A percentile compares a stretch with the other conserved stretches of the same genome.
Evolutionary conservation across 1,140 invertebrate species (phyloP).

Genomic region (Idris sp.): DNA sequence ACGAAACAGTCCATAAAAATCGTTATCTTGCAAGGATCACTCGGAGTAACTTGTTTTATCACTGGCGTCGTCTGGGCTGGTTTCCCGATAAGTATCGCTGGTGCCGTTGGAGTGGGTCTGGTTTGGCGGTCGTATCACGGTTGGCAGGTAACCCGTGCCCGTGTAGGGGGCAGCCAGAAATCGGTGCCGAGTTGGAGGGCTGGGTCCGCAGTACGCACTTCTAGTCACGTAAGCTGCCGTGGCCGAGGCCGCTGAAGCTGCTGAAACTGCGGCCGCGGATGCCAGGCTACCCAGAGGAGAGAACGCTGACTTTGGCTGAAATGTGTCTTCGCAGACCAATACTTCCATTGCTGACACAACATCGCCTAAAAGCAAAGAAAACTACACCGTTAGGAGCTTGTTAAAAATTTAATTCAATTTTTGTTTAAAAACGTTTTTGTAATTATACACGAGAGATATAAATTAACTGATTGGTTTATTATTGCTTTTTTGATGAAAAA

Average conservation of each 20-base stretch:
- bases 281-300: constrained; percentile 83
- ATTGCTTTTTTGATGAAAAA: too few relatives aligned
- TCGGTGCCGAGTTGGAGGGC: constrained; percentile 80
- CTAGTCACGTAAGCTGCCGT: constrained; percentile 78
- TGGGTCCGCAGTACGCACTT: constrained; percentile 75
- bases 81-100: constrained; percentile 72
- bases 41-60: constrained; percentile 76
- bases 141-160: constrained; percentile 88
- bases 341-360: constrained; percentile 94
- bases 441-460: too few relatives aligned
- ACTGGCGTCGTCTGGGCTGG: constrained; percentile 75
- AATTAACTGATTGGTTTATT: too few relatives aligned
- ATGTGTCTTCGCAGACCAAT: constrained; percentile 84
- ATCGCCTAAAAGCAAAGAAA: constrained; percentile 84
- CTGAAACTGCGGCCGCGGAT: constrained; percentile 80
- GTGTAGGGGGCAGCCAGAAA: constrained; percentile 88
- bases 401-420: too few relatives aligned
- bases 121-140: constrained; percentile 84
- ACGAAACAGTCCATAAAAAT: constrained; percentile 65
- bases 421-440: too few relatives aligned
- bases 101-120: constrained; percentile 72
- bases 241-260: constrained; percentile 79
- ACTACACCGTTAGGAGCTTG: too few relatives aligned
- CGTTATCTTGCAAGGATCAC: constrained; percentile 69
- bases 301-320: constrained; percentile 84